Evolutionary conservation across 1,140 invertebrate genomes (phyloP).

Genomic region (Caenorhabditis elegans): DNA sequence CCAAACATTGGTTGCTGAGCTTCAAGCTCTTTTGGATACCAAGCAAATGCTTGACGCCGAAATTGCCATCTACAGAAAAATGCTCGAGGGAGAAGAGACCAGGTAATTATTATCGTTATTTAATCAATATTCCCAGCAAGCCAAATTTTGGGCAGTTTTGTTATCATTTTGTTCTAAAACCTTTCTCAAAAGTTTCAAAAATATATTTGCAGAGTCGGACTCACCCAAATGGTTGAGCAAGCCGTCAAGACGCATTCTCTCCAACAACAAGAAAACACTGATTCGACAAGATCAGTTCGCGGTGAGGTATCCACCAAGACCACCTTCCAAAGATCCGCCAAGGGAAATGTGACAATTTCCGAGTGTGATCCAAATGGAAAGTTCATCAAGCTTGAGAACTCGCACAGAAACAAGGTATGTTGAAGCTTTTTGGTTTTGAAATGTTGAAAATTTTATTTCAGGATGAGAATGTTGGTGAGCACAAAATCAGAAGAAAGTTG

Average conservation of each 20-base stretch:
- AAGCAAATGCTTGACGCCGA: constrained; percentile 68
- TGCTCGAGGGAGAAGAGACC: constrained; percentile 64
- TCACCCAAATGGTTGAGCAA: constrained; percentile 66
- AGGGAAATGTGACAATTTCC: constrained; percentile 68
- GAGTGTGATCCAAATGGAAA: constrained; percentile 70
- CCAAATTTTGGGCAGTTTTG: too few relatives aligned
- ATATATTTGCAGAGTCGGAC: constrained; percentile 55
- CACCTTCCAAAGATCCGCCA: constrained; percentile 68
- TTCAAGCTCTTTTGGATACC: constrained; percentile 68
- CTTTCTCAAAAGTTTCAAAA: too few relatives aligned
- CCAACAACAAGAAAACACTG: constrained; percentile 66
- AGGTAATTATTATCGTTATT: too few relatives aligned
- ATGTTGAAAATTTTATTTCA: constrained; percentile 37
- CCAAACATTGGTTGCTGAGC: constrained; percentile 66
- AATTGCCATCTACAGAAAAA: constrained; percentile 66
- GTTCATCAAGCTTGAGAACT: constrained; percentile 70
- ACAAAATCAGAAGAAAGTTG: constrained; percentile 61
- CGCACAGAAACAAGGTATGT: constrained; percentile 62
- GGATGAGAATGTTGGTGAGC: constrained; percentile 66
- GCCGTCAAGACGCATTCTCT: constrained; percentile 66
- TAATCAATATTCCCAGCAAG: too few relatives aligned
- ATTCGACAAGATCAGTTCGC: constrained; percentile 65
- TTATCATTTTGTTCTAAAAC: too few relatives aligned
- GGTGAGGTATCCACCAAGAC: constrained; percentile 71
- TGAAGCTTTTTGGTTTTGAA: background rate